phyloP scores from a whole-genome alignment of 2,888 invertebrate genomes.

The Drosophila subsilvestris region DNA sequence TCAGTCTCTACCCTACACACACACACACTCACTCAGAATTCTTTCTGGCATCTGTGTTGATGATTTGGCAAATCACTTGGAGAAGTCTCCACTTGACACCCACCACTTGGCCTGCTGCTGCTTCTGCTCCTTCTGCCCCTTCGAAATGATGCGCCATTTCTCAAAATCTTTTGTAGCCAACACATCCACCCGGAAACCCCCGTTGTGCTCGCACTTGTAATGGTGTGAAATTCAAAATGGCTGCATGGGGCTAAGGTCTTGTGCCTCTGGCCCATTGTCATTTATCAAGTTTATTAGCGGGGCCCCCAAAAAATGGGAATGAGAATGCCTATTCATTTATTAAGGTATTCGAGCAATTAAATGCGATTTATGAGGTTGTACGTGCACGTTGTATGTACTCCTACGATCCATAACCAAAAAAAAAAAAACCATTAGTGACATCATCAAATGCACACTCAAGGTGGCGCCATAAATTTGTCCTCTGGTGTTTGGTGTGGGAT shows the following conservation, averaged over 20 bases:
- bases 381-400: not conserved
- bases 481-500: constrained; percentile 15
- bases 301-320: constrained; percentile 9
- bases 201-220: constrained; percentile 44
- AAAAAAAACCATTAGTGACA: constrained; percentile 34
- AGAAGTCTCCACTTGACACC: constrained; percentile 57
- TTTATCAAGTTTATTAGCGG: constrained; percentile 75
- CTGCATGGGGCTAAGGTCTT: constrained; percentile 45
- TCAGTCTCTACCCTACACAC: constrained; percentile 1
- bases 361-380: constrained; percentile 39
- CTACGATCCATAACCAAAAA: not conserved
- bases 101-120: constrained; percentile 65
- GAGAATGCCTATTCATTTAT: constrained; percentile 43
- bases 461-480: constrained; percentile 37
- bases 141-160: constrained; percentile 72
- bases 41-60: constrained; percentile 29
- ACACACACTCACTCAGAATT: not conserved
- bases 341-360: constrained; percentile 46
- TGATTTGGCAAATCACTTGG: constrained; percentile 59
- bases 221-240: constrained; percentile 76
- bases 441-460: constrained; percentile 43
- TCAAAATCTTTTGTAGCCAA: constrained; percentile 59
- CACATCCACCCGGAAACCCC: constrained; percentile 29
- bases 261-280: constrained; percentile 51
- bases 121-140: constrained; percentile 35